phyloP scores from a whole-genome alignment of 2,797 vertebrate species.

The Cephalopachus bancanus region DNA sequence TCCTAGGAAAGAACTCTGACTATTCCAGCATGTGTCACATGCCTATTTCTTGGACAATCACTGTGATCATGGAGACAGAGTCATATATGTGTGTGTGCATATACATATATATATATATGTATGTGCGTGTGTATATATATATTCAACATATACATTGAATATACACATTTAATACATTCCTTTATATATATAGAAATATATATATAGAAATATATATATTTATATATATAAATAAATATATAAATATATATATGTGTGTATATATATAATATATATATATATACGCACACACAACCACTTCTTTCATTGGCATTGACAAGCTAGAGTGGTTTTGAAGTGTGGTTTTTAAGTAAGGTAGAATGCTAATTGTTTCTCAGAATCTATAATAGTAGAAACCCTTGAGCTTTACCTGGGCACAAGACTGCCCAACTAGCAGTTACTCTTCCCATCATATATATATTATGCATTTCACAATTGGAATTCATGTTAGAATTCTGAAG shows the following conservation, averaged over 20 bases:
- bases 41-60: not conserved
- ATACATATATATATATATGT: no score
- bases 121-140: no score
- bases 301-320: no score
- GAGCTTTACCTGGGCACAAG: not conserved
- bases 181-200: no score
- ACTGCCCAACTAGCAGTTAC: not conserved
- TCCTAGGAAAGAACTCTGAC: not conserved
- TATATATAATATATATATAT: no score
- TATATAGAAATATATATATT: no score
- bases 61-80: not conserved
- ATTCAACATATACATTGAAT: no score
- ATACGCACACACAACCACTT: no score
- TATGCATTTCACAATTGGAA: not conserved
- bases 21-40: not conserved
- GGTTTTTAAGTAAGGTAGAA: not conserved
- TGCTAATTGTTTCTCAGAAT: not conserved
- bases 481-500: not conserved
- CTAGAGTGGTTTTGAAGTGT: no score
- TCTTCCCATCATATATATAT: not conserved
- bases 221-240: no score
- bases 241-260: no score
- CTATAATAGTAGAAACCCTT: not conserved
- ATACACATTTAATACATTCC: no score
- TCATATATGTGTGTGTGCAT: not conserved